These are phyloP conservation scores for Chelidonichthys spinosus DNA, from an alignment of 2,797 vertebrate species.

Conservation along the genomic window DNA sequence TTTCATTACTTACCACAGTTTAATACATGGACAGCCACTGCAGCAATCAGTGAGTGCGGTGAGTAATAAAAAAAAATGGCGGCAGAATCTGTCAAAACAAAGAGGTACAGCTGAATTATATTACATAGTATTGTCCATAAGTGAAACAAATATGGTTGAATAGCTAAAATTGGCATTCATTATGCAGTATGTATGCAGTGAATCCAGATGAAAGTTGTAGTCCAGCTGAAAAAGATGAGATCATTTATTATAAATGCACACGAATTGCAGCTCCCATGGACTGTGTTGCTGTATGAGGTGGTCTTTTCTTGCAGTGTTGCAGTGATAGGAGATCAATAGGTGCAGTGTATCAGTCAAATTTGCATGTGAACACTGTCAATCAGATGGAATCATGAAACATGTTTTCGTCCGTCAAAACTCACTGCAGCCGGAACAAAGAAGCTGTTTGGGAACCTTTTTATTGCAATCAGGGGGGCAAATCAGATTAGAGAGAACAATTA, in stretches of 20 bases:
- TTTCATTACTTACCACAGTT: conserved; percentile 79
- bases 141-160: conserved; percentile 4
- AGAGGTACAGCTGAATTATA: conserved; percentile 36
- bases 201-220: background rate
- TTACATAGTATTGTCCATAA: conserved; percentile 29
- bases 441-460: background rate
- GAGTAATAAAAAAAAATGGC: conserved; percentile 44
- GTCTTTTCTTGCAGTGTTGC: conserved; percentile 16
- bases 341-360: conserved; percentile 38
- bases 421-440: conserved; percentile 18
- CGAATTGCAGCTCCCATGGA: conserved; percentile 5
- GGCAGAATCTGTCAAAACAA: conserved; percentile 46
- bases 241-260: background rate
- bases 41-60: conserved; percentile 59
- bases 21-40: conserved; percentile 61
- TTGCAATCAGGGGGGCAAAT: background rate
- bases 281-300: conserved; percentile 12
- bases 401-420: background rate
- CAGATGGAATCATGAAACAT: conserved; percentile 26
- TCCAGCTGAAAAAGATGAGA: background rate
- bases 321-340: conserved; percentile 55
- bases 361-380: conserved; percentile 32
- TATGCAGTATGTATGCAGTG: background rate
- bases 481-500: conserved; percentile 35
- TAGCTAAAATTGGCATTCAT: conserved; percentile 6